phyloP scores from a whole-genome alignment of 2,888 invertebrate genomes.

The Pheosia tremula region DNA sequence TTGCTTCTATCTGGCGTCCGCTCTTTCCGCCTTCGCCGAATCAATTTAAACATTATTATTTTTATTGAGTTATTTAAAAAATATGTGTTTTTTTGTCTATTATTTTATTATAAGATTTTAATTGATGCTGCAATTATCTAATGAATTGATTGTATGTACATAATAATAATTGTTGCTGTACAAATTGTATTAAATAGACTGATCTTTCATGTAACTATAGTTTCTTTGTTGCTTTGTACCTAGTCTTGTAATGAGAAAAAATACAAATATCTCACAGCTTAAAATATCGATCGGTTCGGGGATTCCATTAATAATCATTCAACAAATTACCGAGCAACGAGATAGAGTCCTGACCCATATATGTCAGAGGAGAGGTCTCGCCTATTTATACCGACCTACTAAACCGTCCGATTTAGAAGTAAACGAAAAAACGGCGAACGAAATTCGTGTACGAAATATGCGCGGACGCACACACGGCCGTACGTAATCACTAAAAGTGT shows the following conservation, averaged over 20 bases:
- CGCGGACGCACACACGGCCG: slow-evolving; percentile 55
- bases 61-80: slow-evolving; percentile 58
- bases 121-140: slow-evolving; percentile 2
- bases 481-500: slow-evolving; percentile 78
- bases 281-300: neutral
- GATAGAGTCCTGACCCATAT: slow-evolving; percentile 11
- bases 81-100: slow-evolving; percentile 34
- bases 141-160: too few species aligned
- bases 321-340: slow-evolving; percentile 3
- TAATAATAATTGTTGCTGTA: slow-evolving; percentile 3
- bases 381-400: slow-evolving; percentile 30
- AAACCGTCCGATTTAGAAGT: slow-evolving; percentile 34
- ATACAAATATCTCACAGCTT: neutral
- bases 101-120: slow-evolving; percentile 15
- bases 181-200: slow-evolving; percentile 3
- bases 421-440: slow-evolving; percentile 53
- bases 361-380: slow-evolving; percentile 18
- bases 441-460: slow-evolving; percentile 53
- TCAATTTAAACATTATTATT: slow-evolving; percentile 77
- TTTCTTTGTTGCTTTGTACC: neutral
- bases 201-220: neutral
- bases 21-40: slow-evolving; percentile 83
- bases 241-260: neutral
- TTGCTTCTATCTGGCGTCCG: slow-evolving; percentile 78
- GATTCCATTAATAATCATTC: neutral